Conservation (phyloP, 2,888 invertebrate genomes). For the Platerodrilus igneus region DNA sequence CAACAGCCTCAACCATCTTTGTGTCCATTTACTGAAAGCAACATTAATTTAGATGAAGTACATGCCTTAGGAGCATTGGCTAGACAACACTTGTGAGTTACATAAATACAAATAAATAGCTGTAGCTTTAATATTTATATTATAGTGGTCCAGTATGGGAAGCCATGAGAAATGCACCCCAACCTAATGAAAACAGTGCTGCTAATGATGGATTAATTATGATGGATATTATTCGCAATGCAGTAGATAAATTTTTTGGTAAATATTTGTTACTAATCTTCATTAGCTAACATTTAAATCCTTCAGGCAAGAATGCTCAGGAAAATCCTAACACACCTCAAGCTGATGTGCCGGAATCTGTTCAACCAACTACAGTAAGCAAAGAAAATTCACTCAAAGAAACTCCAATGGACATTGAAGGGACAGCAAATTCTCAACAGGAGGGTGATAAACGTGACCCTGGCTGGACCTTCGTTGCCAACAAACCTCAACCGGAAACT, state of each 20-base stretch:
- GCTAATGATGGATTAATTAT: slow-evolving; percentile 10
- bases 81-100: slow-evolving; percentile 20
- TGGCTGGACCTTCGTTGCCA: slow-evolving; percentile 17
- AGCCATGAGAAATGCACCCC: slow-evolving; percentile 10
- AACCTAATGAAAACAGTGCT: background rate
- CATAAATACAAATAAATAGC: background rate
- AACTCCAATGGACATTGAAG: slow-evolving; percentile 18
- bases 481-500: slow-evolving; percentile 7
- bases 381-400: background rate
- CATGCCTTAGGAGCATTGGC: slow-evolving; percentile 15
- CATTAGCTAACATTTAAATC: too few species aligned
- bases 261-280: slow-evolving; percentile 4
- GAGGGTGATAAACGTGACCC: slow-evolving; percentile 3
- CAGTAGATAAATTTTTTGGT: slow-evolving; percentile 24
- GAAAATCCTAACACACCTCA: too few species aligned
- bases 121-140: slow-evolving; percentile 5
- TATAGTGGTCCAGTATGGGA: slow-evolving; percentile 16
- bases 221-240: slow-evolving; percentile 23
- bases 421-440: too few species aligned
- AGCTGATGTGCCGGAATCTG: background rate
- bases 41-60: slow-evolving; percentile 12
- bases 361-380: slow-evolving; percentile 1
- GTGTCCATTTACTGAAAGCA: background rate
- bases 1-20: background rate
- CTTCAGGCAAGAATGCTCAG: too few species aligned